A percentile compares a stretch with the other conserved stretches of the same genome.
phyloP scores from a whole-genome alignment of 2,797 vertebrate genomes.

The Bufotes viridis region DNA sequence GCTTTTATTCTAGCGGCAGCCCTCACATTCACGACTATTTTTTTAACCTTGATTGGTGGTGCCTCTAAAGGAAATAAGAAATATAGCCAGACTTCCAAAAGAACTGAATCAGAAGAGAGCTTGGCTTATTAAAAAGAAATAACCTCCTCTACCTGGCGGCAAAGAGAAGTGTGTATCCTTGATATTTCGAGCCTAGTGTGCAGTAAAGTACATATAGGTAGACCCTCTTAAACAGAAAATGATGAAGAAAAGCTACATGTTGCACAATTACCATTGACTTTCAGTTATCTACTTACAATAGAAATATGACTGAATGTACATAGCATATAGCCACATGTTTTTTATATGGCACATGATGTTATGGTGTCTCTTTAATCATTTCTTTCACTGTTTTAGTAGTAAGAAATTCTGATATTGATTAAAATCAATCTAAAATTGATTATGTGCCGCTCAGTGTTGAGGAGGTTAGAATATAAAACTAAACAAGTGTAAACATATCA shows the following conservation, averaged over 20 bases:
- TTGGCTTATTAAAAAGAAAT: slow-evolving; percentile 61
- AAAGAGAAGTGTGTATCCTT: slow-evolving; percentile 58
- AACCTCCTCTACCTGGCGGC: slow-evolving; percentile 56
- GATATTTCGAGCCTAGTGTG: slow-evolving; percentile 45
- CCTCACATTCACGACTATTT: slow-evolving; percentile 54
- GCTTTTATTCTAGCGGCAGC: slow-evolving; percentile 45
- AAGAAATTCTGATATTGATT: neutral
- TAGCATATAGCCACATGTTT: no score
- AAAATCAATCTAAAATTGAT: neutral
- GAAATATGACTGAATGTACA: no score
- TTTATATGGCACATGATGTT: neutral
- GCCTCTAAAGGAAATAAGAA: slow-evolving; percentile 60
- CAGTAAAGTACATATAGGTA: slow-evolving; percentile 48
- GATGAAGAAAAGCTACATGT: slow-evolving; percentile 13
- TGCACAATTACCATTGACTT: neutral
- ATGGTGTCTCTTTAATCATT: neutral
- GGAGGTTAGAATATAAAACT: neutral
- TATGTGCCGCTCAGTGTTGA: neutral
- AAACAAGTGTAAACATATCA: neutral
- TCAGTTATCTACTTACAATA: neutral
- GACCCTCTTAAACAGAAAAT: slow-evolving; percentile 45
- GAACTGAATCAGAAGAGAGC: slow-evolving; percentile 29
- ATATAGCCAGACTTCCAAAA: slow-evolving; percentile 52
- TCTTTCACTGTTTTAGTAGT: neutral
- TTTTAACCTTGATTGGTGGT: slow-evolving; percentile 56